phyloP scores from a whole-genome alignment of 1,140 invertebrate species.

The Lepidurus couesii region DNA sequence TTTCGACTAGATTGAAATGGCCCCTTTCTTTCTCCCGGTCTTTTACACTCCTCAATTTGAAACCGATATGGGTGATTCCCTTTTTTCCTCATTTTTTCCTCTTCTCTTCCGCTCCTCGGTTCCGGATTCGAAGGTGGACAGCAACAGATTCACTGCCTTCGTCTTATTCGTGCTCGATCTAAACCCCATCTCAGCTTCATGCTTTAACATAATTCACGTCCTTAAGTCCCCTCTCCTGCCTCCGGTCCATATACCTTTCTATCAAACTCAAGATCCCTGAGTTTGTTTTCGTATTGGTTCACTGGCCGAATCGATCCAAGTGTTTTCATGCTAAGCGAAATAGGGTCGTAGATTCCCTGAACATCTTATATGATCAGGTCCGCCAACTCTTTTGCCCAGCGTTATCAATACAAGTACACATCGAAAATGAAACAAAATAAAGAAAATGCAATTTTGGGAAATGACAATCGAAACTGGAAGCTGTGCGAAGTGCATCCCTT shows the following conservation, averaged over 20 bases:
- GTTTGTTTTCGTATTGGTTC: not conserved
- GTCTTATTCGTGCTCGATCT: not conserved
- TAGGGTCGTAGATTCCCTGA: not conserved
- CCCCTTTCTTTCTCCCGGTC: constrained; percentile 13
- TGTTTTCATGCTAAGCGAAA: not conserved
- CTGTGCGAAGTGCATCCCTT: not conserved
- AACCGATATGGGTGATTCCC: not conserved
- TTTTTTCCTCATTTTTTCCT: not conserved
- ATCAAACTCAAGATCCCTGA: not conserved
- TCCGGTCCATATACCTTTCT: not conserved
- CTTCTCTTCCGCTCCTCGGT: not conserved
- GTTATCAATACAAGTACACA: no score
- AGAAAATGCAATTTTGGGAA: not conserved
- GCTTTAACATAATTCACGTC: not conserved
- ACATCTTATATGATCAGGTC: no score
- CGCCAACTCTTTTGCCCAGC: no score
- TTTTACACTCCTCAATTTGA: constrained; percentile 19
- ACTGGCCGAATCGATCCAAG: not conserved
- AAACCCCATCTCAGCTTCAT: not conserved
- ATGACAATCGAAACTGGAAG: not conserved
- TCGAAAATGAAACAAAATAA: no score
- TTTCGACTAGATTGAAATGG: constrained; percentile 22
- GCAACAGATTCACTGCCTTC: constrained; percentile 5
- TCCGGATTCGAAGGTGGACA: not conserved
- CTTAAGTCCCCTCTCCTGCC: not conserved